These are phyloP conservation scores for Drosophila yakuba DNA, from an alignment of 1,140 invertebrate genomes.

Conservation along the genomic window DNA sequence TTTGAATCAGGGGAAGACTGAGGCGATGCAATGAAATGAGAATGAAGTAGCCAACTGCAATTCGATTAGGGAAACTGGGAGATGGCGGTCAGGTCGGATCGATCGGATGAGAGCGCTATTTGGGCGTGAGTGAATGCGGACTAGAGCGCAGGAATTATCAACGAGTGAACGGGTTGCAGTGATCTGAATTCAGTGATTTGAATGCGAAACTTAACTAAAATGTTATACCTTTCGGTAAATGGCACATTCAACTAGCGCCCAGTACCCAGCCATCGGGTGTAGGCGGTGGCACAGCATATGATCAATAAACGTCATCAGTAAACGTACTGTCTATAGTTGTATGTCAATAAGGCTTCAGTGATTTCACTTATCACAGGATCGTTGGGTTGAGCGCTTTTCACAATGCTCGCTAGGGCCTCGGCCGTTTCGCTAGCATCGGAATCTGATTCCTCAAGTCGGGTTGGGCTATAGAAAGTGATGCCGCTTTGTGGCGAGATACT, in stretches of 20 bases:
- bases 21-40: conserved; percentile 14
- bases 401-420: conserved; percentile 35
- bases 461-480: conserved; percentile 28
- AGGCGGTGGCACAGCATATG: conserved; percentile 43
- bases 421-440: conserved; percentile 61
- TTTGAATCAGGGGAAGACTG: neutral
- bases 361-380: conserved; percentile 57
- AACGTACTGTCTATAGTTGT: neutral
- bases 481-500: conserved; percentile 47
- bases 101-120: conserved; percentile 12
- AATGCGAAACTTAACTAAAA: conserved; percentile 36
- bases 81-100: neutral
- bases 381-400: conserved; percentile 30
- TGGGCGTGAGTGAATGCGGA: conserved; percentile 1
- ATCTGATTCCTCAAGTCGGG: conserved; percentile 62
- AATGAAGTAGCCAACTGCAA: conserved; percentile 7
- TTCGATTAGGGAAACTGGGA: neutral
- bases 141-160: conserved; percentile 1
- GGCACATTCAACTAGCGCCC: conserved; percentile 7
- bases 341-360: conserved; percentile 40
- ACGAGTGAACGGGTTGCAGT: conserved; percentile 20
- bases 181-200: conserved; percentile 25
- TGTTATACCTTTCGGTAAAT: conserved; percentile 66
- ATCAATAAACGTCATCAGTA: neutral
- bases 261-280: conserved; percentile 7